phyloP scores from a whole-genome alignment of 1,140 invertebrate species.

The Drosophila bocki region DNA sequence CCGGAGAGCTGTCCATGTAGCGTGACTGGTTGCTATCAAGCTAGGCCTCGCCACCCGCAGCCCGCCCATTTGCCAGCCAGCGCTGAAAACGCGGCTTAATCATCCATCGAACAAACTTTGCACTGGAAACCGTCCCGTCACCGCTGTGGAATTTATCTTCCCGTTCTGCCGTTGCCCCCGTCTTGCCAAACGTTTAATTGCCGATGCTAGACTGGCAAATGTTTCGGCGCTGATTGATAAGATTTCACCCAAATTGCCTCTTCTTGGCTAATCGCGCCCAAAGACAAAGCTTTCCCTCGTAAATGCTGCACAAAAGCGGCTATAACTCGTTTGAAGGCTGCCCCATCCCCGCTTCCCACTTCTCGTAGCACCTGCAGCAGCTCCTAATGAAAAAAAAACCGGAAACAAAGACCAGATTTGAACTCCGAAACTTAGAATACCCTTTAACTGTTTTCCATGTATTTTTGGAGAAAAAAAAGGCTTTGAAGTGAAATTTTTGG shows the following conservation, averaged over 20 bases:
- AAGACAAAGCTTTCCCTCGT: constrained; percentile 71
- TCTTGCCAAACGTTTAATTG: constrained; percentile 21
- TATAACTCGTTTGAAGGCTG: constrained; percentile 52
- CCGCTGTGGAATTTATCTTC: constrained; percentile 55
- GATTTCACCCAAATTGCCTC: constrained; percentile 63
- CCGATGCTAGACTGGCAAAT: constrained; percentile 30
- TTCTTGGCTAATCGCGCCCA: constrained; percentile 44
- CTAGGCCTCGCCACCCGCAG: constrained; percentile 15
- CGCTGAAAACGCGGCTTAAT: constrained; percentile 64
- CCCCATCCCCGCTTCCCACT: not conserved
- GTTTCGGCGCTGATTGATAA: constrained; percentile 56
- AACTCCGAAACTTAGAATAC: not conserved
- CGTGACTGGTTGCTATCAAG: constrained; percentile 66
- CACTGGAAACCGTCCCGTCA: constrained; percentile 58
- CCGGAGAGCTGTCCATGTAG: constrained; percentile 44
- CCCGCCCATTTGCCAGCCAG: not conserved
- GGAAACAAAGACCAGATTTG: constrained; percentile 6
- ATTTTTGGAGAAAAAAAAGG: not conserved
- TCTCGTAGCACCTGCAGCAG: constrained; percentile 20
- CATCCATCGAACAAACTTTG: constrained; percentile 73
- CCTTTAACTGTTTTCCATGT: not conserved
- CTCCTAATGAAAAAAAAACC: not conserved
- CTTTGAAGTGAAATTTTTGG: not conserved
- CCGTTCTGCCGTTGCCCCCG: constrained; percentile 3
- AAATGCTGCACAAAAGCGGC: constrained; percentile 27